A percentile compares a stretch with the other conserved stretches of the same genome.
Conservation (phyloP, 2,113 vertebrate species). For the Hymenochirus boettgeri region DNA sequence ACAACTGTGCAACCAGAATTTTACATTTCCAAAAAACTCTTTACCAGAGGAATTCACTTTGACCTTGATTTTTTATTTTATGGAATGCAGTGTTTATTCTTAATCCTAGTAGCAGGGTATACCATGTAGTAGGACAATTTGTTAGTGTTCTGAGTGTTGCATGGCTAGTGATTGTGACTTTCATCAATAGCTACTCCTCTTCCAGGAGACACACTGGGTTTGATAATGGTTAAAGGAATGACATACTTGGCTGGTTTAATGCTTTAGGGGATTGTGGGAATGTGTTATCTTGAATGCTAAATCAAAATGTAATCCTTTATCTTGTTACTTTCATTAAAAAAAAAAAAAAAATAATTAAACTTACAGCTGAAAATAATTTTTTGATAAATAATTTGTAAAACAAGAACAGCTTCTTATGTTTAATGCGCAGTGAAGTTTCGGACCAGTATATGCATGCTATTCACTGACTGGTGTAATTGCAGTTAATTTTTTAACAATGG, state of each 20-base stretch:
- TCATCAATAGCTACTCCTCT: constrained; percentile 15
- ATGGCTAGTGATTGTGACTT: constrained; percentile 22
- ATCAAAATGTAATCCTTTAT: constrained; percentile 23
- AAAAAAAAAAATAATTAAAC: constrained; percentile 22
- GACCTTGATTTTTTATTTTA: constrained; percentile 24
- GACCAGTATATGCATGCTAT: neutral
- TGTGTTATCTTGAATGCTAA: constrained; percentile 22
- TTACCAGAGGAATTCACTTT: constrained; percentile 11
- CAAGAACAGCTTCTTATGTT: neutral
- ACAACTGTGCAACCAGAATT: too few species aligned
- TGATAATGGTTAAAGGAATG: constrained; percentile 9
- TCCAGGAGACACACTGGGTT: constrained; percentile 21
- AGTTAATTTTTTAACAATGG: neutral
- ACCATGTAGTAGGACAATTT: constrained; percentile 13
- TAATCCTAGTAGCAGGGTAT: constrained; percentile 11
- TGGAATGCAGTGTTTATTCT: constrained; percentile 11
- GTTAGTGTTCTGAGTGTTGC: constrained; percentile 19
- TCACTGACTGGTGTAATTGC: neutral
- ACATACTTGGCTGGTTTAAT: constrained; percentile 24
- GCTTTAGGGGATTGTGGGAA: constrained; percentile 26
- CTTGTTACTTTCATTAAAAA: constrained; percentile 11
- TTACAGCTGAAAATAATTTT: constrained; percentile 12
- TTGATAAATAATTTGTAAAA: constrained; percentile 27
- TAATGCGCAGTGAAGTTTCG: neutral
- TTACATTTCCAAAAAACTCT: too few species aligned